Percentiles rank a stretch among this genome's conserved stretches.
Evolutionary conservation across 2,113 vertebrate genomes (phyloP).

Genomic region (Rhagologus leucostigma): DNA sequence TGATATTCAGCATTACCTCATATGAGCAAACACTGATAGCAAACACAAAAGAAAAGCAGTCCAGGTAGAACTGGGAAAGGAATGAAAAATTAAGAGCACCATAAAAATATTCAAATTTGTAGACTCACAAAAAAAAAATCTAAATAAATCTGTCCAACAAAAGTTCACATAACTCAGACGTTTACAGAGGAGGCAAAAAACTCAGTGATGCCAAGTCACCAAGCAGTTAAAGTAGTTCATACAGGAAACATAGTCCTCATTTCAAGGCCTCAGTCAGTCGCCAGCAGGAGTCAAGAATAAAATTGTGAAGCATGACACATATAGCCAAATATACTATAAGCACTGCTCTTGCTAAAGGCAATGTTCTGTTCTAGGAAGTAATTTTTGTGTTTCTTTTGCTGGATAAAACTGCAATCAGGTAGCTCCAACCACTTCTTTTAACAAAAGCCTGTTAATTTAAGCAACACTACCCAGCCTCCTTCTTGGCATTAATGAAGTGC

Average conservation of each 20-base stretch:
- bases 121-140: background rate
- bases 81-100: background rate
- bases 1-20: background rate
- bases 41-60: background rate
- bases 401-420: background rate
- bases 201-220: background rate
- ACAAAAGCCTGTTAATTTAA: conserved; percentile 25
- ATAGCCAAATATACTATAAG: background rate
- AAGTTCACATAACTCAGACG: background rate
- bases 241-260: background rate
- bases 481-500: conserved; percentile 36
- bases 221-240: background rate
- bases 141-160: background rate
- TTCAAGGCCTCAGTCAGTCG: background rate
- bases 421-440: background rate
- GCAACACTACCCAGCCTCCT: background rate
- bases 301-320: background rate
- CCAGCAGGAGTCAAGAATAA: conserved; percentile 6
- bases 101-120: background rate
- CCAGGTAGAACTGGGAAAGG: background rate
- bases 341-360: background rate
- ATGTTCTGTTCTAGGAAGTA: background rate
- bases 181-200: background rate
- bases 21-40: background rate
- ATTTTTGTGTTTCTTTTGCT: conserved; percentile 6